Conservation (phyloP, 2,888 invertebrate species). For the Morpho deidamia region DNA sequence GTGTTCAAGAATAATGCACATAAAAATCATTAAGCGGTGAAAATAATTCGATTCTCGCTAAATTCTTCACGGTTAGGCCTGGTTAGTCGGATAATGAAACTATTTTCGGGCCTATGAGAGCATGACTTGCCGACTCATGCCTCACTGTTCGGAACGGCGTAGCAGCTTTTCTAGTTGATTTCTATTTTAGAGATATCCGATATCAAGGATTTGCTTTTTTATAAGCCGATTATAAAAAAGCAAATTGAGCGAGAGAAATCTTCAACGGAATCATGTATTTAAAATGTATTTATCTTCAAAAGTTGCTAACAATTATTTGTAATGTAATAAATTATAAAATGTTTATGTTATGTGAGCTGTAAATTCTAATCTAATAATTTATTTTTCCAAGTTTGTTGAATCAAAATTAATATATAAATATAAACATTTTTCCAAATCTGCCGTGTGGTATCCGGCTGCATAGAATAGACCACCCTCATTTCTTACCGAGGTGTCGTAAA, state of each 20-base stretch:
- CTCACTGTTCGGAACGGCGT: slow-evolving; percentile 12
- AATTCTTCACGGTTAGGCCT: slow-evolving; percentile 19
- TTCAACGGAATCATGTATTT: background rate
- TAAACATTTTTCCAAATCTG: no score
- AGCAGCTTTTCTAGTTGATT: background rate
- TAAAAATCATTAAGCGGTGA: slow-evolving; percentile 1
- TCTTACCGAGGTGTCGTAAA: no score
- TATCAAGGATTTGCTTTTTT: slow-evolving; percentile 1
- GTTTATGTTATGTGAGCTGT: no score
- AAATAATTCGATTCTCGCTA: slow-evolving; percentile 11
- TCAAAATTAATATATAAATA: no score
- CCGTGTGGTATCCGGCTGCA: no score
- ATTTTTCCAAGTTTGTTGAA: no score
- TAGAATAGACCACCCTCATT: no score
- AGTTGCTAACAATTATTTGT: background rate
- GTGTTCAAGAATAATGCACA: background rate
- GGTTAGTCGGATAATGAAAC: slow-evolving; percentile 13
- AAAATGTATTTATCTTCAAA: background rate
- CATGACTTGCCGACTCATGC: slow-evolving; percentile 29
- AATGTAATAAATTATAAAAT: no score
- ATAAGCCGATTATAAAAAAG: background rate
- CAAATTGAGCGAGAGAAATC: background rate
- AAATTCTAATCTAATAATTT: no score
- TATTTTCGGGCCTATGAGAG: slow-evolving; percentile 31
- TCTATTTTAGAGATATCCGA: slow-evolving; percentile 2